Percentiles rank a stretch among this genome's conserved stretches.
These are phyloP conservation scores for Cichlasoma orientale DNA, from an alignment of 2,797 vertebrate genomes.

Conservation along the genomic window DNA sequence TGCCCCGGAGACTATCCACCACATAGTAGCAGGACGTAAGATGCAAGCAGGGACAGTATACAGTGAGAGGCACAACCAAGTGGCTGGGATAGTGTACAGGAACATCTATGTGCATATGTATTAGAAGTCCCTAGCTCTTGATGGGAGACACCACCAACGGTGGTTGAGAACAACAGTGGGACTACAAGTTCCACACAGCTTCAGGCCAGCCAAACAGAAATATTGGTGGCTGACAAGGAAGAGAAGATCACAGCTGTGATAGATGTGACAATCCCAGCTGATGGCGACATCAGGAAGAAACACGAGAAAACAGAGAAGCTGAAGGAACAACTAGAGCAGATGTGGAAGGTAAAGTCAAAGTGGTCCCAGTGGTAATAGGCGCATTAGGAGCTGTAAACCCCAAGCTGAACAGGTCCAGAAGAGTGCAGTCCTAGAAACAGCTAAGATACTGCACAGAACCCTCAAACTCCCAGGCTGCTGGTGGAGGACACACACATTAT, in stretches of 20 bases:
- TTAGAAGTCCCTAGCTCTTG: not conserved
- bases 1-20: not conserved
- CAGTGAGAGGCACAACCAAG: not conserved
- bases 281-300: not conserved
- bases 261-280: not conserved
- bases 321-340: not conserved
- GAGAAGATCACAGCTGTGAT: not conserved
- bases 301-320: not conserved
- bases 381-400: not conserved
- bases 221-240: not conserved
- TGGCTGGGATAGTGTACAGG: rapidly evolving
- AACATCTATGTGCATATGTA: not conserved
- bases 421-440: not conserved
- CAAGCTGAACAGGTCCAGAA: not conserved
- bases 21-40: rapidly evolving
- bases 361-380: not conserved
- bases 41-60: not conserved
- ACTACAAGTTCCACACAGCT: not conserved
- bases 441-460: not conserved
- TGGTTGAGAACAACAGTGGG: not conserved
- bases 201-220: not conserved
- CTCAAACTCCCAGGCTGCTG: not conserved
- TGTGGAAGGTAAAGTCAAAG: not conserved
- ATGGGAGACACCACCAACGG: too few relatives aligned
- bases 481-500: not conserved